Percentiles rank a stretch among this genome's conserved stretches.
Conservation (phyloP, 2,888 invertebrate species). For the Autographa pulchrina region DNA sequence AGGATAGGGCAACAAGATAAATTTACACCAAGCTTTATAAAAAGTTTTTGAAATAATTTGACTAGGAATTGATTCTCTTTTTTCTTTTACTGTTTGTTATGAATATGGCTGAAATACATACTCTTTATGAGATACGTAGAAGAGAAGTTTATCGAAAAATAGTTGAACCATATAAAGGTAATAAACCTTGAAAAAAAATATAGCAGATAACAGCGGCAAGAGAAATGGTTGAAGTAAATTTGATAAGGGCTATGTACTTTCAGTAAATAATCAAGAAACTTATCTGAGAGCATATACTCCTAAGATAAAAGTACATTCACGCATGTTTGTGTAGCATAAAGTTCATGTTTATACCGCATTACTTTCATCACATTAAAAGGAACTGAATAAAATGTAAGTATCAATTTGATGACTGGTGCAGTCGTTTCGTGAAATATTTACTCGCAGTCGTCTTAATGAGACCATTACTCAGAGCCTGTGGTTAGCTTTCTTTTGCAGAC, state of each 20-base stretch:
- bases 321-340: conserved; percentile 16
- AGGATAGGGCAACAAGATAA: background rate
- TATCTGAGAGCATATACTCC: background rate
- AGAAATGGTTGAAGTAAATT: background rate
- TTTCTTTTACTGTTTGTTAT: too few relatives aligned
- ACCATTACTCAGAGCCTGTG: conserved; percentile 15
- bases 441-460: conserved; percentile 25
- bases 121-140: too few relatives aligned
- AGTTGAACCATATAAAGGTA: background rate
- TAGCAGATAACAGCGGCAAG: background rate
- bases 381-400: conserved; percentile 42
- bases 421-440: conserved; percentile 13
- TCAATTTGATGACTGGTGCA: conserved; percentile 31
- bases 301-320: conserved; percentile 28
- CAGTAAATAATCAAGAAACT: background rate
- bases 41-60: too few relatives aligned
- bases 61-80: too few relatives aligned
- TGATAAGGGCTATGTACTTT: conserved; percentile 4
- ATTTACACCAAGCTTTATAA: too few relatives aligned
- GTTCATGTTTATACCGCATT: background rate
- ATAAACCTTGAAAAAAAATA: background rate
- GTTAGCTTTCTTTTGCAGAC: conserved; percentile 25
- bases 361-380: conserved; percentile 32
- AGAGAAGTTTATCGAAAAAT: background rate
- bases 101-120: too few relatives aligned